Evolutionary conservation across 2,888 invertebrate species (phyloP).

Genomic region (Saturnia japonica): DNA sequence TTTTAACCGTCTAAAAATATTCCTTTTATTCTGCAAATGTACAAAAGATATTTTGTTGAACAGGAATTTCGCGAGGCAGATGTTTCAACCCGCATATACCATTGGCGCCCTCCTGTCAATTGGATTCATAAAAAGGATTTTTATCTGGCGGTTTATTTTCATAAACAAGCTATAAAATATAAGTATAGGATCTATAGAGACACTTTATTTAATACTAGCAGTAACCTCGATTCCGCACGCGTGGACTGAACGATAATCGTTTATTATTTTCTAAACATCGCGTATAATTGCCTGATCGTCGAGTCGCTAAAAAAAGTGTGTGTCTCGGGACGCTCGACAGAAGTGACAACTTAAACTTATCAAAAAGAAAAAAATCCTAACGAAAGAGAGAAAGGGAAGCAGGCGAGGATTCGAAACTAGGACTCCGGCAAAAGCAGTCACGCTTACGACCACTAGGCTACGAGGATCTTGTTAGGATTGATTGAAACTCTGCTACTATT

Average conservation of each 20-base stretch:
- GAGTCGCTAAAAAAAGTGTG: background rate
- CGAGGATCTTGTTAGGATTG: too few relatives aligned
- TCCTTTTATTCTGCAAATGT: slow-evolving; percentile 5
- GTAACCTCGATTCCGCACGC: background rate
- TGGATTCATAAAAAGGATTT: slow-evolving; percentile 10
- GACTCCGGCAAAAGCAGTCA: too few relatives aligned
- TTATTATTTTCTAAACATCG: background rate
- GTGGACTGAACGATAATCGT: background rate
- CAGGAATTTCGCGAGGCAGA: background rate
- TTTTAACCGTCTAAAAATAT: background rate
- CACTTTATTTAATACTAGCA: background rate
- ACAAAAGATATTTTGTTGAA: slow-evolving; percentile 11
- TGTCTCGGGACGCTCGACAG: too few relatives aligned
- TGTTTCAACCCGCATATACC: background rate
- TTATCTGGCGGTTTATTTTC: slow-evolving; percentile 10
- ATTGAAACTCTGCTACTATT: too few relatives aligned
- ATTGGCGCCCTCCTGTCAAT: slow-evolving; percentile 7
- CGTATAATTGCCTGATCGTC: background rate
- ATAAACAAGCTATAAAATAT: slow-evolving; percentile 7
- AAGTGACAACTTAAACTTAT: too few relatives aligned
- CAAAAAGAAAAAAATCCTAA: too few relatives aligned
- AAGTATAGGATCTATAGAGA: background rate
- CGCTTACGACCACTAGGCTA: too few relatives aligned
- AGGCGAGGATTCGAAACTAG: too few relatives aligned
- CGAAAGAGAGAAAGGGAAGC: too few relatives aligned